Conservation (phyloP, 2,113 vertebrate genomes). For the Camarhynchus parvulus region DNA sequence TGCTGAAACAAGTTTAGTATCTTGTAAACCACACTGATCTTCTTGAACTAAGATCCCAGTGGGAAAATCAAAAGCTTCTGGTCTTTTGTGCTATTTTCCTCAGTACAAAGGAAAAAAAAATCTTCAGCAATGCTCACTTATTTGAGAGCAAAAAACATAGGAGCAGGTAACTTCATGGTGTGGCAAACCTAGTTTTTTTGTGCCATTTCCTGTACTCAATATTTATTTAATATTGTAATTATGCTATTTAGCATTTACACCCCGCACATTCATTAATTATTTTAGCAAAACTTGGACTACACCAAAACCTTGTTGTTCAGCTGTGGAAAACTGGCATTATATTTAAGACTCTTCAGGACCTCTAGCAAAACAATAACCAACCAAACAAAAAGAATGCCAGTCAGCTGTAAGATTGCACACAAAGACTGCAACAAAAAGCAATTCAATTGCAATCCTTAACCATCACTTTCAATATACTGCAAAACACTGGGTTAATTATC, state of each 20-base stretch:
- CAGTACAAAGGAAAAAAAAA: not conserved
- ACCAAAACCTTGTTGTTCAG: not conserved
- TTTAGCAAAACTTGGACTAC: not conserved
- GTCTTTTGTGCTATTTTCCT: not conserved
- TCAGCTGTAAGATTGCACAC: not conserved
- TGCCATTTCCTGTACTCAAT: not conserved
- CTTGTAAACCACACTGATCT: not conserved
- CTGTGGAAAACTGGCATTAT: not conserved
- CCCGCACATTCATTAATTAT: not conserved
- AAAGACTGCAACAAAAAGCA: not conserved
- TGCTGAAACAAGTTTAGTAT: not conserved
- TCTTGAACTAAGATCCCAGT: not conserved
- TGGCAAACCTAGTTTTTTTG: not conserved
- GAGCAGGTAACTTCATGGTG: not conserved
- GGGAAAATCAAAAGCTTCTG: not conserved
- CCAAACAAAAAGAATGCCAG: not conserved
- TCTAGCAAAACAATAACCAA: not conserved
- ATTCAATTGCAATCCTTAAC: slow-evolving; percentile 31
- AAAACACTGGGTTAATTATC: slow-evolving; percentile 43
- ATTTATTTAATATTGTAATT: not conserved
- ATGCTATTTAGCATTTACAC: not conserved
- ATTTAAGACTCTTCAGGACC: not conserved
- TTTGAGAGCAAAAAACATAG: not conserved
- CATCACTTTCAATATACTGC: not conserved
- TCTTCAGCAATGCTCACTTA: not conserved